Evolutionary conservation across 2,797 vertebrate genomes (phyloP), one percentile per base, ranked within the genome.

Genomic region (Acipenser oxyrinchus): DNA sequence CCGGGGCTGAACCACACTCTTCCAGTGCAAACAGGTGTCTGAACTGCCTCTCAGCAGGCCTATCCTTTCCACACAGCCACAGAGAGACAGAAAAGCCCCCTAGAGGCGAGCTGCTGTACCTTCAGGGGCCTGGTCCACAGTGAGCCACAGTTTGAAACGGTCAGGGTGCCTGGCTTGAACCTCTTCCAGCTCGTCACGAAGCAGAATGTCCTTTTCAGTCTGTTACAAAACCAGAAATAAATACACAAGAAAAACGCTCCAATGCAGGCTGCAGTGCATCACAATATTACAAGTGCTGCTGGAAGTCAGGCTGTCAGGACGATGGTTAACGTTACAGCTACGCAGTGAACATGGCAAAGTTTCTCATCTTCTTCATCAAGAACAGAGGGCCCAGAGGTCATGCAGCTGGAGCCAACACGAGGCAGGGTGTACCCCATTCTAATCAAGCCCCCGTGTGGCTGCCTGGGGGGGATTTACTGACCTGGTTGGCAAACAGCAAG

Each of bases 401-500:
- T 37, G 23, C 4, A 37, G 23, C 23, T 37, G 23, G 23, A 37
- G 23, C 23, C 23, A 37, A 2, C 4, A 37, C 23, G 23, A 37
- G 23, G 23, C 23, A 37, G 23, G 23, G 23, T 37, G 23, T 4
- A 37, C 2, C 51, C 51, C 51, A 53, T 8, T 53, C 51, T 53
- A 12, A 53, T 8, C 51, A 53, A 2, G 8, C 51, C 11, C 8
- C 51, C 11, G 2, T 12, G 8, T 23, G 10, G 48, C 7, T 23
- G 10, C 9, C 10, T 62, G 6, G 9, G 23, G 23, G 9, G 12
- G 62, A 1, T 62, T 6, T 7, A 65, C 76, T 75, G 23, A 85
- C 83, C 80, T 85, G 79, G 71, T 84, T 85, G 48, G 83, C 83
- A 78, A 82, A 84, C 37, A 85, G 76, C 64, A 85, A 72, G 68